Percentiles rank a stretch among this genome's conserved stretches.
Evolutionary conservation across 2,797 vertebrate species (phyloP).

Genomic region (Acomys russatus): DNA sequence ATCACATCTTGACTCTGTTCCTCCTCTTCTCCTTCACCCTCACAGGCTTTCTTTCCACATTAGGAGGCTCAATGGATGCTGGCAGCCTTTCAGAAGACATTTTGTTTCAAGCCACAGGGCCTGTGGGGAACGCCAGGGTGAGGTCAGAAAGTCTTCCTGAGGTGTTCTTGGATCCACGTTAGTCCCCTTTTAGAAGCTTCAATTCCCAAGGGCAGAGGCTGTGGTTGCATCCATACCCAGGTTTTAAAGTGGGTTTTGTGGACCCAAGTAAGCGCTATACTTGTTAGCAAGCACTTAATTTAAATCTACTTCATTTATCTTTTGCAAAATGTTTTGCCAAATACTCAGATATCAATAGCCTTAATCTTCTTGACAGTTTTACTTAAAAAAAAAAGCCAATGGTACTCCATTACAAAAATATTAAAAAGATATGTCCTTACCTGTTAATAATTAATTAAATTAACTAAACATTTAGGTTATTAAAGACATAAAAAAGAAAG

Average conservation of each 20-base stretch:
- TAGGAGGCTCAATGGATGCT: conserved; percentile 26
- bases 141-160: too few relatives aligned
- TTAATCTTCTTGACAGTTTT: background rate
- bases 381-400: conserved; percentile 25
- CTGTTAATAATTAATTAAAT: background rate
- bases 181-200: too few relatives aligned
- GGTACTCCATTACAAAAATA: background rate
- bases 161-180: too few relatives aligned
- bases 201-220: too few relatives aligned
- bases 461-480: background rate
- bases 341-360: background rate
- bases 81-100: conserved; percentile 81
- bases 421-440: background rate
- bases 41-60: conserved; percentile 64
- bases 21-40: conserved; percentile 51
- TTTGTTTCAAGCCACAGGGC: background rate
- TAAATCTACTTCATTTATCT: conserved; percentile 42
- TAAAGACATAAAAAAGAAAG: background rate
- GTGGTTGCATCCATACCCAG: background rate
- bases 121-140: too few relatives aligned
- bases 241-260: background rate
- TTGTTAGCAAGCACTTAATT: background rate
- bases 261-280: background rate
- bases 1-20: conserved; percentile 43
- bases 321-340: conserved; percentile 40